phyloP scores from a whole-genome alignment of 1,140 invertebrate species.

The Bombus fervidus region DNA sequence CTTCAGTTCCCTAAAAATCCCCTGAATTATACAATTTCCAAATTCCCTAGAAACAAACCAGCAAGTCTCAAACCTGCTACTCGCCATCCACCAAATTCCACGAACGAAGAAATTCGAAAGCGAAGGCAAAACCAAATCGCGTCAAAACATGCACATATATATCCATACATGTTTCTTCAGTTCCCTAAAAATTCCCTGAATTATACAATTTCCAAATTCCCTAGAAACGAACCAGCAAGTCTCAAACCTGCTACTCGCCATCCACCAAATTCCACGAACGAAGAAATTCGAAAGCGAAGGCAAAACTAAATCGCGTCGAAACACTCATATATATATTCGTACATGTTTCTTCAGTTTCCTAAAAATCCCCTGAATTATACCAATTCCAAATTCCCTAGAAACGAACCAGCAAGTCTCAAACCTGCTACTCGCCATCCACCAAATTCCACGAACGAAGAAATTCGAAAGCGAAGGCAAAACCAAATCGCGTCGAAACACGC shows the following conservation, averaged over 20 bases:
- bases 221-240: not conserved
- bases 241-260: not conserved
- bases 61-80: not conserved
- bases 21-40: too few species aligned
- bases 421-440: accelerated
- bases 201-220: not conserved
- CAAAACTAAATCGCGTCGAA: too few species aligned
- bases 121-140: too few species aligned
- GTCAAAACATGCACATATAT: too few species aligned
- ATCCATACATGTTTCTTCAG: too few species aligned
- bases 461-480: not conserved
- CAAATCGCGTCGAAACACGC: too few species aligned
- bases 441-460: not conserved
- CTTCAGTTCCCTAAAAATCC: too few species aligned
- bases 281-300: not conserved
- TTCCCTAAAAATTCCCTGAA: too few species aligned
- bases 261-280: not conserved
- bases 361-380: too few species aligned
- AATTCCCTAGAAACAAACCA: too few species aligned
- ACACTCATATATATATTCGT: too few species aligned
- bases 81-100: not conserved
- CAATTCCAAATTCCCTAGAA: not conserved
- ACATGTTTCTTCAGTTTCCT: too few species aligned
- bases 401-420: not conserved
- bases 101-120: not conserved